Evolutionary conservation across 2,797 vertebrate species (phyloP).

Genomic region (Mus minutoides): DNA sequence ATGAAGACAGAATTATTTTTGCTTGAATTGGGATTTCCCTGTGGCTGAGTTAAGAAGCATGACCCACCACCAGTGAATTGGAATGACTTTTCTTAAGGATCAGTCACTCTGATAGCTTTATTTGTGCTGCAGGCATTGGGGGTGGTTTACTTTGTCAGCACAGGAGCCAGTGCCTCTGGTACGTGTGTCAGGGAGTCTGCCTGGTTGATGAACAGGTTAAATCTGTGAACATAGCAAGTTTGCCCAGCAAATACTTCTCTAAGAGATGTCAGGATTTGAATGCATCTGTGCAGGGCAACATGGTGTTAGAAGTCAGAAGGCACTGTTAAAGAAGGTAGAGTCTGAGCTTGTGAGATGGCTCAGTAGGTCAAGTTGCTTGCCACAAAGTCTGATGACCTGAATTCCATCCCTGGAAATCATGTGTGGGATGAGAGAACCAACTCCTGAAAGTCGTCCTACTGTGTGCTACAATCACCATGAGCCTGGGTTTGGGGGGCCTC

Average conservation of each 20-base stretch:
- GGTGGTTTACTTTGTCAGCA: neutral
- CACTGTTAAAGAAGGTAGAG: neutral
- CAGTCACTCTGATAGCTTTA: conserved; percentile 34
- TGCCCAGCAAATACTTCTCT: neutral
- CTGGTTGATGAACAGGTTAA: neutral
- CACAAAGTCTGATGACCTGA: neutral
- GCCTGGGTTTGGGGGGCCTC: neutral
- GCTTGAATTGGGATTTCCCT: conserved; percentile 66
- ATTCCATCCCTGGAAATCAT: neutral
- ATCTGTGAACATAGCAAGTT: neutral
- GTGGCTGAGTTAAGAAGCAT: conserved; percentile 57
- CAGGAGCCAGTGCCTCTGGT: neutral
- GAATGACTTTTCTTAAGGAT: conserved; percentile 39
- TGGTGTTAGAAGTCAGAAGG: neutral
- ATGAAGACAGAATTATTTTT: conserved; percentile 62
- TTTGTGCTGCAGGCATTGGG: conserved; percentile 25
- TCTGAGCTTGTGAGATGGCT: neutral
- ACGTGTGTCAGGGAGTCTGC: neutral
- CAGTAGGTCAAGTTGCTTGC: neutral
- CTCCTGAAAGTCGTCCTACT: no score
- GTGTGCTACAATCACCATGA: neutral
- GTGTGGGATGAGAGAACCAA: neutral
- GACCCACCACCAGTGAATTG: neutral
- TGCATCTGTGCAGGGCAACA: rapidly evolving
- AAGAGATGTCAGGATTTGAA: neutral